Conservation (phyloP, 1,140 invertebrate species). For the Delia radicum region DNA sequence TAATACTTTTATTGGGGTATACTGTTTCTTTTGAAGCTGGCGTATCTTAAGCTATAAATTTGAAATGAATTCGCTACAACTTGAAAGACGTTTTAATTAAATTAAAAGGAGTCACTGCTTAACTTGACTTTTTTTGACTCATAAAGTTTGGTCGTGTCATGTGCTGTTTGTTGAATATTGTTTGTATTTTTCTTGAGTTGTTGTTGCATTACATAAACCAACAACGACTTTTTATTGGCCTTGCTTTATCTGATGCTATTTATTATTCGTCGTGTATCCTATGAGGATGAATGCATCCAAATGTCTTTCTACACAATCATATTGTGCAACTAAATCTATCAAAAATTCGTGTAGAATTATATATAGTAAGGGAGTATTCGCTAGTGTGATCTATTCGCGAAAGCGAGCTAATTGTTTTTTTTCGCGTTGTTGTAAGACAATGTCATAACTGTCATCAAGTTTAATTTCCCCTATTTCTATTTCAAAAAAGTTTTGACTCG, state of each 20-base stretch:
- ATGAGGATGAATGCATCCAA: no score
- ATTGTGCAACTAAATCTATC: no score
- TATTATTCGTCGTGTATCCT: not conserved
- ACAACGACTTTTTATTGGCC: not conserved
- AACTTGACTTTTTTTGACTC: not conserved
- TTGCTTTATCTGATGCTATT: not conserved
- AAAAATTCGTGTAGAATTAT: no score
- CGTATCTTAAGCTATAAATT: conserved; percentile 33
- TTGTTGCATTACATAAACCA: not conserved
- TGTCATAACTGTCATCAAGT: no score
- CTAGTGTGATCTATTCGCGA: no score
- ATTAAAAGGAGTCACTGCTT: conserved; percentile 26
- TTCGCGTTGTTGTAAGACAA: no score
- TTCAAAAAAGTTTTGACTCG: no score
- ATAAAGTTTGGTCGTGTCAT: conserved; percentile 19
- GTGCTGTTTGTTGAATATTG: not conserved
- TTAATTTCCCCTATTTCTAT: no score
- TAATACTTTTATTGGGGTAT: no score
- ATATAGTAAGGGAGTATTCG: no score
- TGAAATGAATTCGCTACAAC: conserved; percentile 26
- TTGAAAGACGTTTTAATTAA: conserved; percentile 52
- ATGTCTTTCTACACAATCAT: no score
- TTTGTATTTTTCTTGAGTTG: not conserved
- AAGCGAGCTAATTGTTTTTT: no score
- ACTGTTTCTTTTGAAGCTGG: not conserved